A percentile compares a stretch with the other conserved stretches of the same genome.
These are phyloP conservation scores for Garrulus glandarius DNA, from an alignment of 2,797 vertebrate genomes.

Conservation along the genomic window DNA sequence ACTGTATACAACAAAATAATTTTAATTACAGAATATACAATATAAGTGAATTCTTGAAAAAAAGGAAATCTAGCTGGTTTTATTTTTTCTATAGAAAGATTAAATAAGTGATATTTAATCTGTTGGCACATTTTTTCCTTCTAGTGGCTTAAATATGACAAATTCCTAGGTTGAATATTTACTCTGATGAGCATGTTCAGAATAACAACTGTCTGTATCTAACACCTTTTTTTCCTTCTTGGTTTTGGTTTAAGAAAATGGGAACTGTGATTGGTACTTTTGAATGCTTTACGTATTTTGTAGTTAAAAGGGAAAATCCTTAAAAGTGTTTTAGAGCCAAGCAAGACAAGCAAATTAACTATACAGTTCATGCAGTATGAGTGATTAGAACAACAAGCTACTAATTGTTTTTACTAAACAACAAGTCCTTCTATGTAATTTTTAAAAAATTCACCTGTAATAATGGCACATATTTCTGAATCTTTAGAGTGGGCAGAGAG, in stretches of 20 bases:
- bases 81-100: background rate
- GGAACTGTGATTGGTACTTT: conserved; percentile 31
- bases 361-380: conserved; percentile 11
- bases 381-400: conserved; percentile 40
- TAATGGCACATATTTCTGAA: background rate
- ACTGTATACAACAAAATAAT: background rate
- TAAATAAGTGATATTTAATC: background rate
- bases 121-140: conserved; percentile 1
- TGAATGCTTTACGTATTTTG: conserved; percentile 57
- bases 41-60: background rate
- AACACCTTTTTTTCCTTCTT: conserved; percentile 39
- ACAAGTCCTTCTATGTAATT: background rate
- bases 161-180: background rate
- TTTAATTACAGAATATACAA: background rate
- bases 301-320: background rate
- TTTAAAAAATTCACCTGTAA: background rate
- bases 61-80: background rate
- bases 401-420: conserved; percentile 29
- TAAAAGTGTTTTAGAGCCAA: background rate
- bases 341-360: conserved; percentile 30
- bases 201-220: conserved; percentile 1
- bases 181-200: conserved; percentile 17
- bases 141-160: background rate
- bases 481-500: background rate
- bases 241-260: conserved; percentile 45